Evolutionary conservation across 2,888 invertebrate genomes (phyloP).

Genomic region (Onthophagus sagittarius): DNA sequence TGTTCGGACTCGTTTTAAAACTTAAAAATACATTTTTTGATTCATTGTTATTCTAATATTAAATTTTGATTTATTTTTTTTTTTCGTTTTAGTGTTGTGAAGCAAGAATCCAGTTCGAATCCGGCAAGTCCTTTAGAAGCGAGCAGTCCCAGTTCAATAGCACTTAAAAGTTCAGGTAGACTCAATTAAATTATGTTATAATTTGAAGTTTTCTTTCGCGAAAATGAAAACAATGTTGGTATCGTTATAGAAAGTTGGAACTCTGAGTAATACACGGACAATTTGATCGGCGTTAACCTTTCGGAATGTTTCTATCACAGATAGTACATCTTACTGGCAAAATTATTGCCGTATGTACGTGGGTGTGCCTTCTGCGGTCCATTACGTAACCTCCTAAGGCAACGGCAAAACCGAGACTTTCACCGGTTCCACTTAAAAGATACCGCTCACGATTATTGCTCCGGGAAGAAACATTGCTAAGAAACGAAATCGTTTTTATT

Average conservation of each 20-base stretch:
- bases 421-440: background rate
- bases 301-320: background rate
- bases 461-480: background rate
- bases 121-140: slow-evolving; percentile 48
- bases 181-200: background rate
- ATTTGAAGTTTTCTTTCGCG: no score
- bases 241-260: no score
- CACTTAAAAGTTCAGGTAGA: slow-evolving; percentile 40
- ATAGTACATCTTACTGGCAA: background rate
- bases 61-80: background rate
- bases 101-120: slow-evolving; percentile 46
- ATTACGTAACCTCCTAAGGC: background rate
- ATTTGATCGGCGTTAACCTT: background rate
- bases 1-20: no score
- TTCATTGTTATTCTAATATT: no score
- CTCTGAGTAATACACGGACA: no score
- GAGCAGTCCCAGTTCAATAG: slow-evolving; percentile 43
- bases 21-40: no score
- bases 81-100: slow-evolving; percentile 41
- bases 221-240: no score
- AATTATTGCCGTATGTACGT: background rate
- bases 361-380: background rate
- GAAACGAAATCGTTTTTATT: background rate
- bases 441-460: background rate
- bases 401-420: background rate